phyloP scores from a whole-genome alignment of 2,888 invertebrate species.

The Microctonus brassicae region DNA sequence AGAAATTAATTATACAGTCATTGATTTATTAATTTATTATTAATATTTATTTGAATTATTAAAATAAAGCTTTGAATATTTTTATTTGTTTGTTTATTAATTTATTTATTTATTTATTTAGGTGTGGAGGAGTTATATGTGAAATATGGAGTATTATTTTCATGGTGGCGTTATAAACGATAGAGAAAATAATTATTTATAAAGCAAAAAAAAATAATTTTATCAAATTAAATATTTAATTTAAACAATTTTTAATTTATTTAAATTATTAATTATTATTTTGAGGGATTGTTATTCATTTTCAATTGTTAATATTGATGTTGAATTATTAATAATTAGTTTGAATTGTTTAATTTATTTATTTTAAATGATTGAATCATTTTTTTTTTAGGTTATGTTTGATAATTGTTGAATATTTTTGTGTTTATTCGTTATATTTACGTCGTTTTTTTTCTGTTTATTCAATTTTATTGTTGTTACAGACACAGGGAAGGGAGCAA shows the following conservation, averaged over 20 bases:
- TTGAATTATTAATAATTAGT: not conserved
- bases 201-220: no score
- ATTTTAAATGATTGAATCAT: not conserved
- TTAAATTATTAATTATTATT: no score
- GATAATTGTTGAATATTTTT: not conserved
- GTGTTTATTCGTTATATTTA: not conserved
- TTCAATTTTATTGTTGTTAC: conserved; percentile 12
- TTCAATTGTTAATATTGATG: no score
- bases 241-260: no score
- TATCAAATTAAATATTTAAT: no score
- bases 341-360: not conserved
- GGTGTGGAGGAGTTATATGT: no score
- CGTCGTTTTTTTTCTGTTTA: no score
- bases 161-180: no score
- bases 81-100: not conserved
- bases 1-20: not conserved
- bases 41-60: not conserved
- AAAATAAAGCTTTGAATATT: not conserved
- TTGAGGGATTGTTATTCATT: no score
- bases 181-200: no score
- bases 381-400: not conserved
- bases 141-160: no score
- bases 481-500: conserved; percentile 59
- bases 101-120: no score
- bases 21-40: not conserved